These are phyloP conservation scores for Ispidina picta DNA, from an alignment of 2,797 vertebrate species.

Conservation along the genomic window DNA sequence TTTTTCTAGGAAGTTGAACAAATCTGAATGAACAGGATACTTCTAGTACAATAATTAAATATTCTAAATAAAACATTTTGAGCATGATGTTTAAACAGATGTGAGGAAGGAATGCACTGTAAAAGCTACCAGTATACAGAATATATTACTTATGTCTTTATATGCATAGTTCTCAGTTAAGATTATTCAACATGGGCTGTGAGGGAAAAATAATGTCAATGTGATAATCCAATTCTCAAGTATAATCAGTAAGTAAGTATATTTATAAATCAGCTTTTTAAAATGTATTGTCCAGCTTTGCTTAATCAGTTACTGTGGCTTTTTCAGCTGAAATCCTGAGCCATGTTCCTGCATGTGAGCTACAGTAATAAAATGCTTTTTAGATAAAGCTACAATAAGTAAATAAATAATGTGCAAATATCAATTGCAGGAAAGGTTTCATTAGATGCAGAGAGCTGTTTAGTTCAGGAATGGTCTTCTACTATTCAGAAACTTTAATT, in stretches of 20 bases:
- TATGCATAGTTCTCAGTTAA: background rate
- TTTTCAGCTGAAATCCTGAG: background rate
- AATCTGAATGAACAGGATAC: background rate
- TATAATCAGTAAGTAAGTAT: background rate
- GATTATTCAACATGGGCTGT: background rate
- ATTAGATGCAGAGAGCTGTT: background rate
- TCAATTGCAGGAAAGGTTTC: background rate
- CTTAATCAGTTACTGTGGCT: background rate
- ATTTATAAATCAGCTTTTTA: background rate
- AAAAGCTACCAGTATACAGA: background rate
- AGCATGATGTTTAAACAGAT: background rate
- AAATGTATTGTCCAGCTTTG: background rate
- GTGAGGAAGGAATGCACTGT: background rate
- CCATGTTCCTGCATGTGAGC: background rate
- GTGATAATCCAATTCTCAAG: background rate
- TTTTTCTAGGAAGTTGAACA: background rate
- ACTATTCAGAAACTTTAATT: background rate
- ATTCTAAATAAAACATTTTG: background rate
- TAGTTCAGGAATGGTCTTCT: background rate
- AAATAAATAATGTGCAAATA: background rate
- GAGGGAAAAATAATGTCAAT: background rate
- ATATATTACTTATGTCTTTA: background rate
- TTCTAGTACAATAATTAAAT: background rate
- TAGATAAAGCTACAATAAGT: background rate
- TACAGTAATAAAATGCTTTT: background rate